A percentile compares a stretch with the other conserved stretches of the same genome.
Conservation (phyloP, 1,140 invertebrate genomes). For the Ooceraea biroi region DNA sequence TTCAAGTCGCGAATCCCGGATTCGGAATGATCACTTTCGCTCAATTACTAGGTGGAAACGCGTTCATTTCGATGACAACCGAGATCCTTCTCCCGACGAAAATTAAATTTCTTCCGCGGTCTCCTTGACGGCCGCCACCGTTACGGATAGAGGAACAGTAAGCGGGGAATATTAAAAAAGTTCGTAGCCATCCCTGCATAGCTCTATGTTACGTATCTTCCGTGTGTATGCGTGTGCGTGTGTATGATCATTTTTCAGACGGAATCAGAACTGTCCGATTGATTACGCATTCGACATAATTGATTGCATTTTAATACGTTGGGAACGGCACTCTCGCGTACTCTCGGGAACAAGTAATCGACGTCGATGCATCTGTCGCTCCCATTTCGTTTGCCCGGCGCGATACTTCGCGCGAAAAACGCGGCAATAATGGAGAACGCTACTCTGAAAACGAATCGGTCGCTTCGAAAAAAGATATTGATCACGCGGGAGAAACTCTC, state of each 20-base stretch:
- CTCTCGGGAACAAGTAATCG: constrained; percentile 51
- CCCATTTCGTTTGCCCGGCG: constrained; percentile 29
- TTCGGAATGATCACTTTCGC: constrained; percentile 50
- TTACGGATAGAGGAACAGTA: not conserved
- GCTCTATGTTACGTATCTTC: constrained; percentile 53
- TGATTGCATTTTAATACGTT: constrained; percentile 56
- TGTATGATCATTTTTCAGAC: constrained; percentile 39
- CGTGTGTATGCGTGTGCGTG: not conserved
- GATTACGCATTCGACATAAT: constrained; percentile 35
- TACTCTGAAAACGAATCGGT: not conserved
- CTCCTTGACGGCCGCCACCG: constrained; percentile 40
- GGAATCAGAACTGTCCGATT: constrained; percentile 40
- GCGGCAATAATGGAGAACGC: not conserved
- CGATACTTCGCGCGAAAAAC: not conserved
- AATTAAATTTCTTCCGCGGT: constrained; percentile 53
- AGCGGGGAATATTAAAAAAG: constrained; percentile 31
- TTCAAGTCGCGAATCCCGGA: constrained; percentile 33
- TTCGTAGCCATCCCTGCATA: constrained; percentile 27
- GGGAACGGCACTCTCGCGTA: constrained; percentile 35
- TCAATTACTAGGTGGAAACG: constrained; percentile 47
- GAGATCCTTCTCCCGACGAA: constrained; percentile 30
- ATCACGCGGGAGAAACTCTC: not conserved
- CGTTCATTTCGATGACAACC: constrained; percentile 42
- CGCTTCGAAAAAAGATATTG: not conserved
- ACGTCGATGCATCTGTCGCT: constrained; percentile 38